phyloP scores from a whole-genome alignment of 2,888 invertebrate species.

The Campoplex capitator region DNA sequence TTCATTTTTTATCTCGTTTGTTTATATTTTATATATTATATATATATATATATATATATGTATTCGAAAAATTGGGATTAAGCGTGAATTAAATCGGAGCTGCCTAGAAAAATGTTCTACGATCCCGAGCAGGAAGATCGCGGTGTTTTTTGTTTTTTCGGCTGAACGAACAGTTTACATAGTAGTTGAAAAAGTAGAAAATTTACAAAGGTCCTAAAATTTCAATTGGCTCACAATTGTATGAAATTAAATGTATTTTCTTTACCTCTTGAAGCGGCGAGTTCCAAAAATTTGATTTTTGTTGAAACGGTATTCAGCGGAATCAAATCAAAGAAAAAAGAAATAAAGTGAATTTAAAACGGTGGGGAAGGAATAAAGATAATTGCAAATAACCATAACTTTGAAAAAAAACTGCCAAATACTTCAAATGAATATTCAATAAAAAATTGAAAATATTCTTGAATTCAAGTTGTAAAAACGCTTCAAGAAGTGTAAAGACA shows the following conservation, averaged over 20 bases:
- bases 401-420: not conserved
- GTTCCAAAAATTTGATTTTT: not conserved
- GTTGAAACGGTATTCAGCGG: not conserved
- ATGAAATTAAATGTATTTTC: slow-evolving; percentile 24
- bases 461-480: not conserved
- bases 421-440: not conserved
- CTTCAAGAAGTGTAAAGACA: not conserved
- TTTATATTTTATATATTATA: not conserved
- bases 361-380: not conserved
- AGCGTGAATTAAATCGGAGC: slow-evolving; percentile 22
- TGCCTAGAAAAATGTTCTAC: slow-evolving; percentile 8
- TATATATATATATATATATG: not conserved
- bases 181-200: slow-evolving; percentile 67
- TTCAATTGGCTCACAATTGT: slow-evolving; percentile 38
- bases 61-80: not conserved
- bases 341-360: not conserved
- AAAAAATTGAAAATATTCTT: not conserved
- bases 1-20: not conserved
- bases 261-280: not conserved
- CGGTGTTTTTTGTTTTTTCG: not conserved
- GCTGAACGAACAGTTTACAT: slow-evolving; percentile 3
- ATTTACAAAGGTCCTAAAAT: slow-evolving; percentile 58
- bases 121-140: not conserved
- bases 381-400: not conserved
- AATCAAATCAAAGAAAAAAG: not conserved